phyloP scores from a whole-genome alignment of 2,113 vertebrate genomes.

The Phalacrocorax carbo region DNA sequence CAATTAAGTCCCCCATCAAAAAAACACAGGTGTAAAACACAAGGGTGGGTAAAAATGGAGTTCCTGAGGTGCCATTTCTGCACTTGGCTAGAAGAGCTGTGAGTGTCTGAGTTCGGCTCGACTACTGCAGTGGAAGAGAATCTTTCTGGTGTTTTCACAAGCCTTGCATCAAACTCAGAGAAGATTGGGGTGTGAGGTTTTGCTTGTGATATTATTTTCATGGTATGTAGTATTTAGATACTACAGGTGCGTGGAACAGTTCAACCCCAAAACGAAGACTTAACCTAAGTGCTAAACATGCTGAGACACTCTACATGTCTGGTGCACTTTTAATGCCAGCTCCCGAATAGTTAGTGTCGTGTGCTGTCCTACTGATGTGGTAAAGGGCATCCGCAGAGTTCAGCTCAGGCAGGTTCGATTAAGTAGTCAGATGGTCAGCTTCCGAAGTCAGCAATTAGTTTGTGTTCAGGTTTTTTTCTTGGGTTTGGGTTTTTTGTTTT shows the following conservation, averaged over 20 bases:
- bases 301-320: not conserved
- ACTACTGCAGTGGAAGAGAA: not conserved
- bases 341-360: too few relatives aligned
- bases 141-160: not conserved
- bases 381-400: not conserved
- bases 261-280: not conserved
- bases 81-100: not conserved
- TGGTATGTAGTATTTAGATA: not conserved
- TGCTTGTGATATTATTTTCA: not conserved
- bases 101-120: not conserved
- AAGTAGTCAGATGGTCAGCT: not conserved
- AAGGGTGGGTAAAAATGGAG: not conserved
- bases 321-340: not conserved
- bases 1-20: not conserved
- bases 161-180: not conserved
- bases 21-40: not conserved
- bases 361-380: not conserved
- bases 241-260: not conserved
- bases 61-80: not conserved
- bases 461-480: not conserved
- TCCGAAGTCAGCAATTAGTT: not conserved
- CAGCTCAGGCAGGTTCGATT: not conserved
- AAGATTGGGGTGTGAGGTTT: not conserved
- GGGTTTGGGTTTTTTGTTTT: not conserved
- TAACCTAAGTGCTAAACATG: not conserved